phyloP scores from a whole-genome alignment of 2,888 invertebrate species.

The Pyrrhosoma nymphula region DNA sequence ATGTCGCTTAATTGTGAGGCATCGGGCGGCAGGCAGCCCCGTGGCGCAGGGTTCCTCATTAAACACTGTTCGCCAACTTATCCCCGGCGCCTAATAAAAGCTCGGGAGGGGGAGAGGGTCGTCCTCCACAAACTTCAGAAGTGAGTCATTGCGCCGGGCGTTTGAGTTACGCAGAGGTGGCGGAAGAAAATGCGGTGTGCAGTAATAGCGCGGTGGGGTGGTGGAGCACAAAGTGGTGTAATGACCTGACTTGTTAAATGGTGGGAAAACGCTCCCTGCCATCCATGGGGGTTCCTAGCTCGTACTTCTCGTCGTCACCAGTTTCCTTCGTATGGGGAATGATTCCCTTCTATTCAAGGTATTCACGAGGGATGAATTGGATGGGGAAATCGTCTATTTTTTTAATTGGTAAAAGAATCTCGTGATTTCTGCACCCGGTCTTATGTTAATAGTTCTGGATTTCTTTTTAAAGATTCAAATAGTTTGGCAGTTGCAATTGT shows the following conservation, averaged over 20 bases:
- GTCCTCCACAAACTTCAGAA: not conserved
- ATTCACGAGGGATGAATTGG: too few species aligned
- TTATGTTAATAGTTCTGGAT: too few species aligned
- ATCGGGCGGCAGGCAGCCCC: not conserved
- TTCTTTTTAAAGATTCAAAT: too few species aligned
- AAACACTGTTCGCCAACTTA: not conserved
- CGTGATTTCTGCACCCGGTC: too few species aligned
- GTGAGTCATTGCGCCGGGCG: constrained; percentile 6
- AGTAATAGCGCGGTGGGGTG: not conserved
- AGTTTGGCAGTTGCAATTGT: too few species aligned
- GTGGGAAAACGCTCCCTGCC: not conserved
- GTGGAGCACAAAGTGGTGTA: not conserved
- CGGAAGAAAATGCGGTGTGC: not conserved
- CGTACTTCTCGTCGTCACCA: too few species aligned
- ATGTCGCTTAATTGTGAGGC: not conserved
- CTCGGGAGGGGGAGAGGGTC: not conserved
- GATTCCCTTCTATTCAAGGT: too few species aligned
- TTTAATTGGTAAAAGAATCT: too few species aligned
- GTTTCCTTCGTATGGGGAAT: too few species aligned
- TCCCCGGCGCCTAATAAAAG: not conserved
- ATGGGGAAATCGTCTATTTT: too few species aligned
- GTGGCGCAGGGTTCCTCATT: constrained; percentile 10
- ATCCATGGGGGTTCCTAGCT: too few species aligned
- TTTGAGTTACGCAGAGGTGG: not conserved
- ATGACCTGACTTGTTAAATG: not conserved